Evolutionary conservation across 2,888 invertebrate genomes (phyloP).

Genomic region (Rapana venosa): DNA sequence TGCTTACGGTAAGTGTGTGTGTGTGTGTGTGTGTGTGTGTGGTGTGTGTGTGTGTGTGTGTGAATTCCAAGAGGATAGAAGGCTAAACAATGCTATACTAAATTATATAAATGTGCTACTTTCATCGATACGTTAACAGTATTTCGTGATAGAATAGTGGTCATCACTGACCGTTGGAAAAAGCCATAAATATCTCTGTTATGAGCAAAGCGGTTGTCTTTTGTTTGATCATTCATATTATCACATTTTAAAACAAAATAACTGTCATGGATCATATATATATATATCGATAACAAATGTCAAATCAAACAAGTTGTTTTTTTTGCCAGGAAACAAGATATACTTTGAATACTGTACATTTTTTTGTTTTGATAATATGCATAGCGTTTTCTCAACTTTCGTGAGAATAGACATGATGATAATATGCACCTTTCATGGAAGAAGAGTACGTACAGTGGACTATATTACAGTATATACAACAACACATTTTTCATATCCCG

Average conservation of each 20-base stretch:
- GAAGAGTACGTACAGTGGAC: not conserved
- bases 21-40: not conserved
- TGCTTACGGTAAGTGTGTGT: not conserved
- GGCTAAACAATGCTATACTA: too few species aligned
- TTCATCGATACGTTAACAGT: too few species aligned
- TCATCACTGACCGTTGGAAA: too few species aligned
- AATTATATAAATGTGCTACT: too few species aligned
- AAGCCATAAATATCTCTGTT: not conserved
- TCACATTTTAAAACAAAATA: not conserved
- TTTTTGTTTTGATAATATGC: constrained; percentile 13
- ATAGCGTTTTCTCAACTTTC: not conserved
- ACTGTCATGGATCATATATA: constrained; percentile 6
- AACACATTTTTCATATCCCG: too few species aligned
- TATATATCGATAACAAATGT: too few species aligned
- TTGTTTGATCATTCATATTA: not conserved
- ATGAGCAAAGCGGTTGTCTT: constrained; percentile 5
- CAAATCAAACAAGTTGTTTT: too few species aligned
- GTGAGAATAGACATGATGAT: not conserved
- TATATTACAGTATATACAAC: not conserved
- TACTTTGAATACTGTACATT: too few species aligned
- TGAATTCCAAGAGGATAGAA: not conserved
- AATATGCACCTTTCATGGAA: not conserved
- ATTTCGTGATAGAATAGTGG: too few species aligned
- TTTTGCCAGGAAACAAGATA: too few species aligned
- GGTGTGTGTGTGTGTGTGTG: constrained; percentile 8